phyloP scores from a whole-genome alignment of 2,113 vertebrate genomes.

The Siphamia tubifer region DNA sequence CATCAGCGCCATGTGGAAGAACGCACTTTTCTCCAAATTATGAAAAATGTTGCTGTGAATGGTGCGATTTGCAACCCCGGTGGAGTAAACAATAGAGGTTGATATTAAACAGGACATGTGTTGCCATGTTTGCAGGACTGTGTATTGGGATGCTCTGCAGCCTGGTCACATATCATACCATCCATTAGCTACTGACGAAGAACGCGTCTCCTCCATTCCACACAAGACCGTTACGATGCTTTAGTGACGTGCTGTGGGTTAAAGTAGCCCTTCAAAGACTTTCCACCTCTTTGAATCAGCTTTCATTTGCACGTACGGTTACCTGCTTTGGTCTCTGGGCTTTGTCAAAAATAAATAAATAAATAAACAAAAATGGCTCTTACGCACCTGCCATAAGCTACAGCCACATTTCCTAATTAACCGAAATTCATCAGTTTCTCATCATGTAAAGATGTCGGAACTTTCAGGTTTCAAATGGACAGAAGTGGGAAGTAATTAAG shows the following conservation, averaged over 20 bases:
- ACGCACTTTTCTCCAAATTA: too few relatives aligned
- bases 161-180: not conserved
- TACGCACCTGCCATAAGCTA: not conserved
- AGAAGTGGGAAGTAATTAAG: too few relatives aligned
- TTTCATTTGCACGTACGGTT: slow-evolving; percentile 16
- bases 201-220: not conserved
- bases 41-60: too few relatives aligned
- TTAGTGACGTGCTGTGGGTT: not conserved
- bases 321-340: not conserved
- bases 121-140: too few relatives aligned
- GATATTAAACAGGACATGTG: too few relatives aligned
- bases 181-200: not conserved
- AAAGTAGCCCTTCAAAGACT: not conserved
- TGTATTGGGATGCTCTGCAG: too few relatives aligned
- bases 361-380: too few relatives aligned
- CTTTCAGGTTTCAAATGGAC: not conserved
- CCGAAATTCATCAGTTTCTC: not conserved
- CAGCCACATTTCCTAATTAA: not conserved
- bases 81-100: too few relatives aligned
- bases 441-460: not conserved
- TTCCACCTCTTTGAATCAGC: not conserved
- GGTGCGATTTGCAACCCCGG: too few relatives aligned
- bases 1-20: too few relatives aligned
- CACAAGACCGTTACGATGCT: not conserved
- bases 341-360: not conserved